These are phyloP conservation scores for Nipponacmea schrenckii DNA, from an alignment of 2,888 invertebrate genomes.

Conservation along the genomic window DNA sequence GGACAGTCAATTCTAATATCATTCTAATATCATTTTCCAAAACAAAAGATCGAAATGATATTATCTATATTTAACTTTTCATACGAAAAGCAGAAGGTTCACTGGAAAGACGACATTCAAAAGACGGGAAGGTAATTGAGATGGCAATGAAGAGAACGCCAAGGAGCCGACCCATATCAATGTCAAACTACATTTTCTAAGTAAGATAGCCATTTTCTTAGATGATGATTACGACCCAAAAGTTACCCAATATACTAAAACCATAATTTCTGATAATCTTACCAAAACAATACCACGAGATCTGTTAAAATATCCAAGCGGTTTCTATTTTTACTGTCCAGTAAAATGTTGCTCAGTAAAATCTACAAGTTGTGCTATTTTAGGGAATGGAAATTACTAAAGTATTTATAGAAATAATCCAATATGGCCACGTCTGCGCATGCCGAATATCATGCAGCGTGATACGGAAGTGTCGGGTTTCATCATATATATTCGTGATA, in stretches of 20 bases:
- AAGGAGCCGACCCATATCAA: not conserved
- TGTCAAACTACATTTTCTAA: not conserved
- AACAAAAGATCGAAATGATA: too few relatives aligned
- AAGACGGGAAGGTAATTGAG: too few relatives aligned
- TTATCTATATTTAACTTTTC: too few relatives aligned
- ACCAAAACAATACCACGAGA: constrained; percentile 48
- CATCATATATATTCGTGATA: not conserved
- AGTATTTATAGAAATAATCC: constrained; percentile 50
- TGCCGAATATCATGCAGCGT: constrained; percentile 10
- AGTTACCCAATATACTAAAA: not conserved
- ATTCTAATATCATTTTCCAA: too few relatives aligned
- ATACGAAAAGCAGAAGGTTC: too few relatives aligned
- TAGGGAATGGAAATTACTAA: constrained; percentile 55
- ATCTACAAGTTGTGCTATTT: constrained; percentile 56
- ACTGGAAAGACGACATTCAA: too few relatives aligned
- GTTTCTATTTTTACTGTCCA: constrained; percentile 66
- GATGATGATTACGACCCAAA: not conserved
- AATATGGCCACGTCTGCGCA: constrained; percentile 40
- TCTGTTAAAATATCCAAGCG: constrained; percentile 51
- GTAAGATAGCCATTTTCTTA: constrained; percentile 1
- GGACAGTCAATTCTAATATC: too few relatives aligned
- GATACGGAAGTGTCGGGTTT: not conserved
- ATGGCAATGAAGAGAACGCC: not conserved
- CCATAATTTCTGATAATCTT: constrained; percentile 30
- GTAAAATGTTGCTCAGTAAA: constrained; percentile 55